Evolutionary conservation across 2,113 vertebrate genomes (phyloP).

Genomic region (Mastomys natalensis): DNA sequence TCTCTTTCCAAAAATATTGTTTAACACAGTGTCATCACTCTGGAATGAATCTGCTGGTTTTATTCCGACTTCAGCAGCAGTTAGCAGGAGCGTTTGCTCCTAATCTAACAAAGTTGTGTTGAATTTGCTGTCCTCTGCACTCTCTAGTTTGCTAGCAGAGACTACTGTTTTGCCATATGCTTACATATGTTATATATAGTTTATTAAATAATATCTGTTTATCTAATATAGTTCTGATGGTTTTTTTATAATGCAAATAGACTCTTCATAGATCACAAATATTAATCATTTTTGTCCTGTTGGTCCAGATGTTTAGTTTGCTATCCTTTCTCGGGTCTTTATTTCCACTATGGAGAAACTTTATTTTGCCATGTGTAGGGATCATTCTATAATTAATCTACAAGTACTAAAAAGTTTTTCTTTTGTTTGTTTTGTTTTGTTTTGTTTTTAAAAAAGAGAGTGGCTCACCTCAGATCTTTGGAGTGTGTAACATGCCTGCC

Average conservation of each 20-base stretch:
- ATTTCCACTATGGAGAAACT: slow-evolving; percentile 43
- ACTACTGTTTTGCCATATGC: background rate
- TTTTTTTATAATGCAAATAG: slow-evolving; percentile 60
- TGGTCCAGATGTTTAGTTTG: slow-evolving; percentile 45
- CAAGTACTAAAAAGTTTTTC: background rate
- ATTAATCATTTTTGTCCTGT: slow-evolving; percentile 55
- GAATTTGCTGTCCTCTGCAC: slow-evolving; percentile 61
- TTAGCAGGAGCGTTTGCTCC: background rate
- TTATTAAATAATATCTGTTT: slow-evolving; percentile 54
- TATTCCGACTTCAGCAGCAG: slow-evolving; percentile 9
- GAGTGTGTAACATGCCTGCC: background rate
- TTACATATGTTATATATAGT: slow-evolving; percentile 29
- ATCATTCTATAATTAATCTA: background rate
- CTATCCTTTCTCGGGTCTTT: slow-evolving; percentile 38
- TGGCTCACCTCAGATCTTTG: slow-evolving; percentile 18
- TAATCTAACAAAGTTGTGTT: slow-evolving; percentile 45
- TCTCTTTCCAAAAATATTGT: slow-evolving; percentile 63
- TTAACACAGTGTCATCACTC: slow-evolving; percentile 44
- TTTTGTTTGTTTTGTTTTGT: no score
- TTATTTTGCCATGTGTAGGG: background rate
- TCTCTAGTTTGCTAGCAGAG: slow-evolving; percentile 53
- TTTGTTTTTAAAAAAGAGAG: slow-evolving; percentile 49
- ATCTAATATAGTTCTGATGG: background rate
- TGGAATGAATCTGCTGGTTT: slow-evolving; percentile 23
- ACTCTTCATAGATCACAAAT: slow-evolving; percentile 2